Percentiles rank a stretch among this genome's conserved stretches.
These are phyloP conservation scores for Etheostoma spectabile DNA, from an alignment of 2,113 vertebrate species.

Conservation along the genomic window DNA sequence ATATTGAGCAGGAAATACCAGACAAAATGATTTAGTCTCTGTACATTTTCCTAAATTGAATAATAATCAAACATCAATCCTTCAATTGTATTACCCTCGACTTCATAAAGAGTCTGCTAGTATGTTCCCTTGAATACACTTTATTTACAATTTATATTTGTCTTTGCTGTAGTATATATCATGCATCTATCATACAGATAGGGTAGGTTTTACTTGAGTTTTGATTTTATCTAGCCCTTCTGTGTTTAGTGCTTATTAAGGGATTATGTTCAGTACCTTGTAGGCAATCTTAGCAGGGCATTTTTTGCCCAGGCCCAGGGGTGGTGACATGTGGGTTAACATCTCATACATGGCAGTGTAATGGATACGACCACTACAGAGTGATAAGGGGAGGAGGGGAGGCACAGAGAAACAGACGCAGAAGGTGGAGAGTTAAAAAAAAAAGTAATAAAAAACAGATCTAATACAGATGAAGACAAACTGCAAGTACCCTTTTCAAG, in stretches of 20 bases:
- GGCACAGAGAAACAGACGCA: slow-evolving; percentile 72
- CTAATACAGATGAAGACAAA: neutral
- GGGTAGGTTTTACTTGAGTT: neutral
- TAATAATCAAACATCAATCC: neutral
- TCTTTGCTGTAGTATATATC: neutral
- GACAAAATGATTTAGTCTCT: neutral
- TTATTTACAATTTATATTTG: neutral
- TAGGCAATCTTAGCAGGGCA: slow-evolving; percentile 99
- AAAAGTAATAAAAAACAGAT: neutral
- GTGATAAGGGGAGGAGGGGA: slow-evolving; percentile 59
- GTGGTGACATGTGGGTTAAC: slow-evolving; percentile 99
- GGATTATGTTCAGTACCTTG: slow-evolving; percentile 87
- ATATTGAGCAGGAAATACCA: neutral
- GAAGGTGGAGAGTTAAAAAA: neutral
- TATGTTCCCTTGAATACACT: neutral
- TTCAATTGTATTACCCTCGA: neutral
- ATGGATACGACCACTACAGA: slow-evolving; percentile 95
- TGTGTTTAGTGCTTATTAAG: neutral
- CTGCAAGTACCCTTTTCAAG: neutral
- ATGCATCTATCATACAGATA: neutral
- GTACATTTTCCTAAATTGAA: neutral
- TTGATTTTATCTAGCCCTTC: neutral
- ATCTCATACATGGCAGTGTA: slow-evolving; percentile 99
- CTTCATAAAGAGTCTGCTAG: neutral
- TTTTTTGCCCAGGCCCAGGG: slow-evolving; percentile 98